Evolutionary conservation across 2,113 vertebrate species (phyloP), one percentile per base, ranked within the genome.

Genomic region (Deroptyus accipitrinus): DNA sequence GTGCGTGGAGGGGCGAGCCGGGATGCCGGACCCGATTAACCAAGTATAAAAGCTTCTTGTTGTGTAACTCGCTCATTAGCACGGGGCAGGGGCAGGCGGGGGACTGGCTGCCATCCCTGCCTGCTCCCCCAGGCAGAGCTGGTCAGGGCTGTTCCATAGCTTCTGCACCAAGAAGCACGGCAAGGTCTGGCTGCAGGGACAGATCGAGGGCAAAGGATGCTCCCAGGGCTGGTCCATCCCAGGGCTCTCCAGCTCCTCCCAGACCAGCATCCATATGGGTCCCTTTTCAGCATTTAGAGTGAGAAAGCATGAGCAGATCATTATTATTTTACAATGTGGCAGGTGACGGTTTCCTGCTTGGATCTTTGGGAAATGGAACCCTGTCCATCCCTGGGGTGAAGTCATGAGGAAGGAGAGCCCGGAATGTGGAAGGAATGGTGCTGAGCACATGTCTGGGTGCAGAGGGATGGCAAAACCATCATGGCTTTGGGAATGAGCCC

Each of bases 51-150:
- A 98, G 97, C 93, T 92, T 52, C 96, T 92, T 82, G 95, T 98
- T 98, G 97, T 98, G 92, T 94, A 96, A 97, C 96, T 86, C 12
- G 14, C 97, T 97, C 95, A 96, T 97, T 97, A 97, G 89, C 68
- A 93, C 25, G 23, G 92, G 76, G 87, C 97, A 97, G 73, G 77
- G 94, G 95, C 23, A 54, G 79, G 82, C 27, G 5, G 8, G 91
- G 89, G 86, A 95, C 92, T 94, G 72, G 42, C 57, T 83, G 94
- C 96, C 94, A 96, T 78, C 63, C 44, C n/a, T 0, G 95, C 73
- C 84, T 57, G 27, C 49, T 55, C 54, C 48, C 66, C 55, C 0
- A 2, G 39, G 48, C 27, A 2, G 8, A 86, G 55, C 1, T 0
- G n/a, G 27, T 31, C 68, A 51, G 46, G 55, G 57, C 64, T 83